Evolutionary conservation across 2,888 invertebrate genomes (phyloP).

Genomic region (Chloromyia formosa): DNA sequence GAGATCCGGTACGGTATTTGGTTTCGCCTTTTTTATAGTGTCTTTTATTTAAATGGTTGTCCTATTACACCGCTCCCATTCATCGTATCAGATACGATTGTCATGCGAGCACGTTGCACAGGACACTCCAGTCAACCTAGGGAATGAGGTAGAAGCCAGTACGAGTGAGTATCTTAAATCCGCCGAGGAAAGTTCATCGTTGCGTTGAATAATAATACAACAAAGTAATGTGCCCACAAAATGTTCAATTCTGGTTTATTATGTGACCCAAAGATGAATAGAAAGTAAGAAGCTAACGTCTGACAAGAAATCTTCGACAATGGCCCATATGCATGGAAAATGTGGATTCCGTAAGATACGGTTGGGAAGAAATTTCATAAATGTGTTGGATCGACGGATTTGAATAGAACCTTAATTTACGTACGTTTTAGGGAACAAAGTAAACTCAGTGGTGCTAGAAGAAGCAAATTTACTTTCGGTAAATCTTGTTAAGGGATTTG

Average conservation of each 20-base stretch:
- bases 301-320: constrained; percentile 1
- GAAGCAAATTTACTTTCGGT: constrained; percentile 1
- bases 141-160: not conserved
- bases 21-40: not conserved
- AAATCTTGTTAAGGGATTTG: constrained; percentile 22
- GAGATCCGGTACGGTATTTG: constrained; percentile 42
- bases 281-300: constrained; percentile 9
- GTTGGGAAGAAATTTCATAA: constrained; percentile 32
- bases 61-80: not conserved
- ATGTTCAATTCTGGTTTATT: constrained; percentile 44
- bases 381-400: constrained; percentile 41
- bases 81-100: not conserved
- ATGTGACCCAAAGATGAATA: constrained; percentile 10
- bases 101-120: not conserved
- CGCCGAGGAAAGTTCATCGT: not conserved
- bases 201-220: constrained; percentile 27
- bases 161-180: constrained; percentile 21
- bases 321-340: not conserved
- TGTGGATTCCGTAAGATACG: not conserved
- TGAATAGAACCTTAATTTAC: constrained; percentile 40
- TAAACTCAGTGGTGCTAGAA: not conserved
- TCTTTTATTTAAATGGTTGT: not conserved
- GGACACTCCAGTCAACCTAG: not conserved
- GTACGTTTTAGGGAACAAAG: constrained; percentile 30
- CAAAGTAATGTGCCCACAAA: constrained; percentile 45